A percentile compares a stretch with the other conserved stretches of the same genome.
Conservation (phyloP, 2,113 vertebrate species). For the Caranx ignobilis region DNA sequence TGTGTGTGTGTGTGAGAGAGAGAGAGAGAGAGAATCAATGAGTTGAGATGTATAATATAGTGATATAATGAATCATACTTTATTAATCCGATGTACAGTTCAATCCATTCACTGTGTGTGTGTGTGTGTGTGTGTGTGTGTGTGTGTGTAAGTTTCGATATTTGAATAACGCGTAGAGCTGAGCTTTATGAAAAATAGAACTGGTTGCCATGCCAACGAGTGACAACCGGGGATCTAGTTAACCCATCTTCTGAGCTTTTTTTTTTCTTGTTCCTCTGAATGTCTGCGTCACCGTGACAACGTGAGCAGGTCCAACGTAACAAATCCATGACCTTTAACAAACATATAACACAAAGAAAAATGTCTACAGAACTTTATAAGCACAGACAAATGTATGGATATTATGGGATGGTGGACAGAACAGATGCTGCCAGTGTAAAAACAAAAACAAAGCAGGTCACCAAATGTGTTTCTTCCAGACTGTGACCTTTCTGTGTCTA, state of each 20-base stretch:
- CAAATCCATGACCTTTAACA: not conserved
- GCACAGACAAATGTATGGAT: not conserved
- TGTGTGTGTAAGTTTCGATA: conserved; percentile 25
- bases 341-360: not conserved
- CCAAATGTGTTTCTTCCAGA: not conserved
- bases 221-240: conserved; percentile 56
- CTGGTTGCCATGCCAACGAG: conserved; percentile 69
- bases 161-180: conserved; percentile 42
- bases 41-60: conserved; percentile 14
- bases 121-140: conserved; percentile 6
- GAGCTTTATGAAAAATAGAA: conserved; percentile 56
- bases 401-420: not conserved
- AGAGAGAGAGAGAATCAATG: conserved; percentile 20
- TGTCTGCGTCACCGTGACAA: not conserved
- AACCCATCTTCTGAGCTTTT: conserved; percentile 34
- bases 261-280: not conserved
- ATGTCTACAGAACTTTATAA: not conserved
- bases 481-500: not conserved
- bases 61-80: conserved; percentile 27
- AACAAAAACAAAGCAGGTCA: not conserved
- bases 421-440: not conserved
- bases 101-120: not conserved
- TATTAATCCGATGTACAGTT: conserved; percentile 10
- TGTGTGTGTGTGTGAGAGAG: conserved; percentile 22
- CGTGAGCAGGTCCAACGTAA: not conserved